Percentiles rank a stretch among this genome's conserved stretches.
These are phyloP conservation scores for Meteorus cinctellus DNA, from an alignment of 2,888 invertebrate genomes.

Conservation along the genomic window DNA sequence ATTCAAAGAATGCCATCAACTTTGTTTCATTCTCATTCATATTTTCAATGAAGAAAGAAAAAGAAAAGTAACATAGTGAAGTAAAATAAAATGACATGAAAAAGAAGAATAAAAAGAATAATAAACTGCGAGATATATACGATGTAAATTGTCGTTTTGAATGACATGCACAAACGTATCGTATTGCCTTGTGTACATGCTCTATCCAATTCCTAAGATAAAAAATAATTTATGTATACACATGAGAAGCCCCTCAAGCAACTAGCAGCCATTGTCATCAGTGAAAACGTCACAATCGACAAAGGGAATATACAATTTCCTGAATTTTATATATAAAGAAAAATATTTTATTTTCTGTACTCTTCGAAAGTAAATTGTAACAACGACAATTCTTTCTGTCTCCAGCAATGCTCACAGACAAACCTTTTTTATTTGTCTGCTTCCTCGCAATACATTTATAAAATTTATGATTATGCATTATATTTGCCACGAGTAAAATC, in stretches of 20 bases:
- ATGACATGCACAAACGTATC: not conserved
- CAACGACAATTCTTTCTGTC: not conserved
- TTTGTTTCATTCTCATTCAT: too few relatives aligned
- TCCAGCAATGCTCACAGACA: not conserved
- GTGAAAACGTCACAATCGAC: slow-evolving; percentile 23
- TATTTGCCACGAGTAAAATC: slow-evolving; percentile 1
- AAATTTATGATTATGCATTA: slow-evolving; percentile 22
- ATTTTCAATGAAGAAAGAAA: not conserved
- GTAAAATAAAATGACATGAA: too few relatives aligned
- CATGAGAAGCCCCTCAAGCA: not conserved
- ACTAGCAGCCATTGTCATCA: slow-evolving; percentile 20
- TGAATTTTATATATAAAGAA: not conserved
- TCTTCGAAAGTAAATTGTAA: not conserved
- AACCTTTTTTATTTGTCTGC: not conserved
- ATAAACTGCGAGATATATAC: not conserved
- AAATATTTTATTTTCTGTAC: not conserved
- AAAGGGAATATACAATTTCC: slow-evolving; percentile 23
- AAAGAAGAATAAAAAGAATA: not conserved
- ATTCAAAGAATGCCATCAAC: too few relatives aligned
- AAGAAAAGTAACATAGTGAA: not conserved
- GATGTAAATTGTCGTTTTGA: not conserved
- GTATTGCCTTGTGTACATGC: not conserved
- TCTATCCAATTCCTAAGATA: slow-evolving; percentile 20
- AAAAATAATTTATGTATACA: slow-evolving; percentile 31
- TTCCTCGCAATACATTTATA: not conserved